Base-by-base conservation (phyloP, 2,797 vertebrate genomes). In the Odontamblyopus rebecca region DNA sequence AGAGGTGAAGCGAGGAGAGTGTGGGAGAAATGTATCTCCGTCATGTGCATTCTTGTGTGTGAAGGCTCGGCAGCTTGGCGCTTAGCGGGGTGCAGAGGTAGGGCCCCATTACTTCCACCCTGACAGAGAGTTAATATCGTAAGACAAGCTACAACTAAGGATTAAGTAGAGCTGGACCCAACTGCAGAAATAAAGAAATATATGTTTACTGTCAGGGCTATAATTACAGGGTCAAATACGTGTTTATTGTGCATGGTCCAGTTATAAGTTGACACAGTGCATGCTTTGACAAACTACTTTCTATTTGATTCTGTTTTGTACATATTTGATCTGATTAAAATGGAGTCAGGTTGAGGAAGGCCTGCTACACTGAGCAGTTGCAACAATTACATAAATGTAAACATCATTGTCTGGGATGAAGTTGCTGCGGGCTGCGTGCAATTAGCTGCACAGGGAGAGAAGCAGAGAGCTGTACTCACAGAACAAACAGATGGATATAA, bases 101-200 rank as follows among this genome's bases (percentile, higher is more conserved):
- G 71, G 94, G 93, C 93, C 91, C 93, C 88, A 88, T 88, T 93
- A 94, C 94, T 95, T 94, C 94, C 91, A 18, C 93, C 94, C 86
- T 95, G 94, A 95, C 94, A 93, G 93, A 83, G 89, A 94, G 93
- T 92, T 94, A 94, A 96, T 95, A 94, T 94, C 91, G 66, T 82
- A 93, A 84, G 72, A 86, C 70, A 87, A 90, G 94, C 92, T 93
- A 92, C 67, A 68, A 73, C 59, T 71, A 66, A 64, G 74, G 74
- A 4, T 1, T 48, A 13, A 15, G 13, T 48, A 48, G 1, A 50
- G 62, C 59, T 53, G 53, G 63, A 53, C 57, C 71, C 7, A 56
- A 57, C 44, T 48, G 16, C 44, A 53, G 18, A 6, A 53, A 12
- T 26, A 57, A 72, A 50, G 68, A 60, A 72, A 50, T 53, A 75